Base-by-base conservation (phyloP, 2,797 vertebrate genomes). In the Enteromius treurensis region DNA sequence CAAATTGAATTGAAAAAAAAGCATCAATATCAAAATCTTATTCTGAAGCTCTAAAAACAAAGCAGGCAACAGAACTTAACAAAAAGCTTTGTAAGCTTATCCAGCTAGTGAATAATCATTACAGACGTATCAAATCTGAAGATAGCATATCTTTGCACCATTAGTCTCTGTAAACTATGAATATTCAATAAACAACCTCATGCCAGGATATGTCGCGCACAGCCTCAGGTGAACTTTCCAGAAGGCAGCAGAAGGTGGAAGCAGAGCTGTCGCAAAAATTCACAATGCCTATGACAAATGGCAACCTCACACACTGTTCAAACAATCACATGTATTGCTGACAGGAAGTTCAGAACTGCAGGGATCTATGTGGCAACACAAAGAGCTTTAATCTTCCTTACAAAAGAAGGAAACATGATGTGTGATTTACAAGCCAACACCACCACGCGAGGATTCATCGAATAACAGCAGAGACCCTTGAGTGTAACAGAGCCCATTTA, bases 321-420 rank as follows among this genome's bases (percentile, higher is more conserved):
- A 80, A 68, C 77, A 77, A 83, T 80, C 76, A 53, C 40, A 49
- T 64, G 73, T 70, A 34, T 70, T 7, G 13, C 47, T 80, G 32
- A 80, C 67, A 86, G 85, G 87, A 88, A 84, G 87, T 64, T 55
- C 49, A 75, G 21, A 70, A 70, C 81, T 82, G 70, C 55, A 26
- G 85, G 77, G 71, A 83, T 67, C 71, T 21, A 73, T 80, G 79
- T 88, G 84, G 84, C 55, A 84, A 76, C 47, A 62, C 17, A 40
- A 45, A 84, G 77, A 65, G 68, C 67, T 87, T 83, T 83, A 79
- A 85, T 85, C 60, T 70, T 79, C 70, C 42, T 40, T 11, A 55
- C 60, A 78, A 40, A 84, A 70, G 55, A 49, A 65, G 83, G 75
- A 79, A 77, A 71, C 42, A 42, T 45, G 32, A 3, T 29, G 26